These are phyloP conservation scores for Sarcophaga carnaria DNA, from an alignment of 2,888 invertebrate species.

Conservation along the genomic window DNA sequence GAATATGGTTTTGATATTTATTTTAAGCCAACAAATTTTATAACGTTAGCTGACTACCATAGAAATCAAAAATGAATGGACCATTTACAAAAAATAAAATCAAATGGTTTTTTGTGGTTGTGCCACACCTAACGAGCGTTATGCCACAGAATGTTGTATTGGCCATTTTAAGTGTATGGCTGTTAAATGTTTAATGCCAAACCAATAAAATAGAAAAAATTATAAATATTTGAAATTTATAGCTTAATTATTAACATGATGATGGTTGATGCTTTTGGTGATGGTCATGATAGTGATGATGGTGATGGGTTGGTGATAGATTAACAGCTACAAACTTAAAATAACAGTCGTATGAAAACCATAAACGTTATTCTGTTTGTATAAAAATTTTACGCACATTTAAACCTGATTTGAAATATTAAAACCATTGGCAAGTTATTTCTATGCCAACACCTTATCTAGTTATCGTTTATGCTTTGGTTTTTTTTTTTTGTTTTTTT, in stretches of 20 bases:
- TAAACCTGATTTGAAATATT: not conserved
- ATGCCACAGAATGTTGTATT: conserved; percentile 45
- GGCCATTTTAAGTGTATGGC: conserved; percentile 28
- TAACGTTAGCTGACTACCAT: not conserved
- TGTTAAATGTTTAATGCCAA: conserved; percentile 53
- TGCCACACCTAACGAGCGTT: not conserved
- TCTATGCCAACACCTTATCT: not conserved
- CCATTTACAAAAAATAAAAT: not conserved
- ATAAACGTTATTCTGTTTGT: not conserved
- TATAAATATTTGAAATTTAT: conserved; percentile 48
- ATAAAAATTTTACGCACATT: conserved; percentile 23
- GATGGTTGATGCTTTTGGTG: conserved; percentile 1
- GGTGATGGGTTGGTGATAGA: not conserved
- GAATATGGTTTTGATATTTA: not conserved
- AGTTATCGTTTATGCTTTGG: not conserved
- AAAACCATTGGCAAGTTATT: not conserved
- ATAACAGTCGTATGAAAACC: not conserved
- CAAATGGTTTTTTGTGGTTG: not conserved
- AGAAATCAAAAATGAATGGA: conserved; percentile 13
- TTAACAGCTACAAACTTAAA: conserved; percentile 23
- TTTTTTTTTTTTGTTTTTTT: not conserved
- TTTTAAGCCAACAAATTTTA: not conserved
- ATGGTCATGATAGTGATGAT: conserved; percentile 1
- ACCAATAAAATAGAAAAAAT: conserved; percentile 38
- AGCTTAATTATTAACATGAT: conserved; percentile 45